phyloP scores from a whole-genome alignment of 2,888 invertebrate species.

The Acleris holmiana region DNA sequence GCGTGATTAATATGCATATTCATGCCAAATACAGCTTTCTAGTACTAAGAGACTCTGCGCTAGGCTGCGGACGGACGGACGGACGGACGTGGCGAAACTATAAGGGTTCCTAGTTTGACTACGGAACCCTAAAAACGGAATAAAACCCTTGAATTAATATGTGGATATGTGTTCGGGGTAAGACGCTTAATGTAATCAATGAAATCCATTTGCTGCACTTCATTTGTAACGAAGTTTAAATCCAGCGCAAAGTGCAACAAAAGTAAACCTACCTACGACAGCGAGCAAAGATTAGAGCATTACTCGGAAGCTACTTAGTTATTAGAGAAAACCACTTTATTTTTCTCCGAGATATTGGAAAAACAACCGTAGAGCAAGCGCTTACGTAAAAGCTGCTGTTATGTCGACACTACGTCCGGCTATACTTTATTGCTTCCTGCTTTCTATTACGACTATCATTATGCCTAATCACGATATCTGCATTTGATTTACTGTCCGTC shows the following conservation, averaged over 20 bases:
- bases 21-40: too few relatives aligned
- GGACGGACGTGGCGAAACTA: too few relatives aligned
- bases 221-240: background rate
- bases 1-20: too few relatives aligned
- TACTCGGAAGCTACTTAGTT: constrained; percentile 9
- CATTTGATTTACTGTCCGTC: constrained; percentile 24
- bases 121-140: too few relatives aligned
- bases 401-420: constrained; percentile 6
- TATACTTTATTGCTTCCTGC: constrained; percentile 29
- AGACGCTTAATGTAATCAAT: too few relatives aligned
- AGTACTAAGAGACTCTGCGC: too few relatives aligned
- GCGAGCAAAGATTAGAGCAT: constrained; percentile 14
- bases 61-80: too few relatives aligned
- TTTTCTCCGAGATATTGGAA: constrained; percentile 6
- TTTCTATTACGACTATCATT: constrained; percentile 23
- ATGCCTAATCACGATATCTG: constrained; percentile 24
- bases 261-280: constrained; percentile 6
- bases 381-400: constrained; percentile 3
- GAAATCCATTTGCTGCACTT: background rate
- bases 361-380: constrained; percentile 3
- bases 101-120: too few relatives aligned
- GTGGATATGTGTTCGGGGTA: too few relatives aligned
- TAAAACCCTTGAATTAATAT: too few relatives aligned
- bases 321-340: constrained; percentile 20
- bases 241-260: background rate